Evolutionary conservation across 2,113 vertebrate genomes (phyloP).

Genomic region (Chaetura pelagica): DNA sequence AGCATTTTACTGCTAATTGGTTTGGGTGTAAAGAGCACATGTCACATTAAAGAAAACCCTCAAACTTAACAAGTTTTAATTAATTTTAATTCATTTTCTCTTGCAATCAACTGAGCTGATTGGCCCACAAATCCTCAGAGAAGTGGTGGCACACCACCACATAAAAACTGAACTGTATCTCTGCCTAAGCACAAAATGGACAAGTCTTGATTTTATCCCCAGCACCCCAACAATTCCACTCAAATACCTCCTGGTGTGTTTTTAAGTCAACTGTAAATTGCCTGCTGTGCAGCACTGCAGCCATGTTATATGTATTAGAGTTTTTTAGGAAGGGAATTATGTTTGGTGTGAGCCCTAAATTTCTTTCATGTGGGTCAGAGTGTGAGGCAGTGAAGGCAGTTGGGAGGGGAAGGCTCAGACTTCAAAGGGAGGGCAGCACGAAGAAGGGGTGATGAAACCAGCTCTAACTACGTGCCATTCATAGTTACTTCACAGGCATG

Average conservation of each 20-base stretch:
- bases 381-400: not conserved
- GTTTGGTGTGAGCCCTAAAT: not conserved
- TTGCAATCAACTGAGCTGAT: not conserved
- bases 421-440: slow-evolving; percentile 31
- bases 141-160: not conserved
- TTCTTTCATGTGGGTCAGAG: slow-evolving; percentile 37
- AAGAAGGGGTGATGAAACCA: slow-evolving; percentile 37
- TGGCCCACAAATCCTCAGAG: rapidly evolving
- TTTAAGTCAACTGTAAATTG: not conserved
- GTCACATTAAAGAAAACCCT: not conserved
- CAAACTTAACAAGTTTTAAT: not conserved
- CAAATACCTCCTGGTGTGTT: not conserved
- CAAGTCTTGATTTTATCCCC: not conserved
- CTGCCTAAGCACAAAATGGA: not conserved
- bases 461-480: slow-evolving; percentile 28
- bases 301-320: not conserved
- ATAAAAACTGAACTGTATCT: not conserved
- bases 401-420: slow-evolving; percentile 35
- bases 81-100: not conserved
- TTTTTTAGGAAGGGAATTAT: not conserved
- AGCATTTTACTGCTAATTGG: not conserved
- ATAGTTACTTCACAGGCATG: slow-evolving; percentile 24
- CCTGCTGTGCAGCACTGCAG: not conserved
- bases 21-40: not conserved
- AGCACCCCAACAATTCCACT: not conserved